Conservation (phyloP, 2,888 invertebrate species). For the Stenotaenia linearis region DNA sequence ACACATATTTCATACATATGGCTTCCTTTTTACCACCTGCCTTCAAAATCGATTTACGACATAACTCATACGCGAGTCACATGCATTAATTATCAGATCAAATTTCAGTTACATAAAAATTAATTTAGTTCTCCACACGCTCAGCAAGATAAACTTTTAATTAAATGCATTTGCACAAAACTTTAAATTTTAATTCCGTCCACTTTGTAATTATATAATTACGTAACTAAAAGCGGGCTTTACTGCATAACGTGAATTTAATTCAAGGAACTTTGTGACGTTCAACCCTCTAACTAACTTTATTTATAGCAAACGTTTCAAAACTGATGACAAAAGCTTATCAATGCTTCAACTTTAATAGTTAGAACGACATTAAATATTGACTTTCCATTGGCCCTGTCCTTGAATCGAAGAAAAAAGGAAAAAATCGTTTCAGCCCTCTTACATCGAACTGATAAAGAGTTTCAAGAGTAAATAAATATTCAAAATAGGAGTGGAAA, state of each 20-base stretch:
- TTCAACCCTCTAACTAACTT: neutral
- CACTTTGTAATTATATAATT: no score
- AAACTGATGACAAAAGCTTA: neutral
- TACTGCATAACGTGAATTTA: neutral
- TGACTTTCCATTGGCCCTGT: conserved; percentile 7
- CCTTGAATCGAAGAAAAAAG: neutral
- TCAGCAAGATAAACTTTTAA: no score
- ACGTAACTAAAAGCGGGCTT: neutral
- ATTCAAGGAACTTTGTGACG: conserved; percentile 6
- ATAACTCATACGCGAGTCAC: neutral
- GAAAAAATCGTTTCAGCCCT: neutral
- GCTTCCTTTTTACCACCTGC: neutral
- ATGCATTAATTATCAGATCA: neutral
- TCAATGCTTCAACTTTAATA: neutral
- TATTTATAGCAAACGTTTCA: conserved; percentile 5
- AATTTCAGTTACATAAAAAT: neutral
- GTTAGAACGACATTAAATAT: neutral
- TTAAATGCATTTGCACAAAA: no score
- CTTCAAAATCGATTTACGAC: neutral
- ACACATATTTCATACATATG: neutral
- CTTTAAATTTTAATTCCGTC: no score
- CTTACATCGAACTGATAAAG: no score
- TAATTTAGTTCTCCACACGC: no score
- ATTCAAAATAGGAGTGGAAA: neutral
- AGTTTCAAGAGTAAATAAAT: no score